Conservation (phyloP, 2,888 invertebrate genomes). For the Leucophenga montana region DNA sequence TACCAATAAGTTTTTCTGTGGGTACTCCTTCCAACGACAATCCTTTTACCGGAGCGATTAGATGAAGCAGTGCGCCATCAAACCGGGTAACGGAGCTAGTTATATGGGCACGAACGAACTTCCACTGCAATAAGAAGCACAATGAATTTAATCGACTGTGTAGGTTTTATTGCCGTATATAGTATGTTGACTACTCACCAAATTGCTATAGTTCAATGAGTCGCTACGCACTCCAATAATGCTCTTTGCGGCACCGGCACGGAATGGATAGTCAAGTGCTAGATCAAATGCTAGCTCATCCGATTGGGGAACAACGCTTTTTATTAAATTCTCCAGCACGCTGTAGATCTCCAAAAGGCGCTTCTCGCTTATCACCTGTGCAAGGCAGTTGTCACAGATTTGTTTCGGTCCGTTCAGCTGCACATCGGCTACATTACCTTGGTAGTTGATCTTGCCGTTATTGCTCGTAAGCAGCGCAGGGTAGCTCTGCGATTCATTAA, state of each 20-base stretch:
- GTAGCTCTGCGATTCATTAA: constrained; percentile 75
- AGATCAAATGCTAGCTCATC: constrained; percentile 79
- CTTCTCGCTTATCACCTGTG: constrained; percentile 57
- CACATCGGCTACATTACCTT: constrained; percentile 72
- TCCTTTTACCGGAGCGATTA: constrained; percentile 77
- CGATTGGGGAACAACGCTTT: constrained; percentile 68
- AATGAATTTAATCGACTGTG: background rate
- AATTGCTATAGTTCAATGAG: constrained; percentile 75
- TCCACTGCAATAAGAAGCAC: constrained; percentile 53
- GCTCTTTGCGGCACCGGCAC: constrained; percentile 83
- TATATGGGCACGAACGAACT: constrained; percentile 59
- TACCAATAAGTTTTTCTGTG: constrained; percentile 70
- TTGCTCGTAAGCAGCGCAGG: constrained; percentile 77
- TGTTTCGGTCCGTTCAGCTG: constrained; percentile 68
- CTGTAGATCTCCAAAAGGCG: constrained; percentile 60
- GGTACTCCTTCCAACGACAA: constrained; percentile 74
- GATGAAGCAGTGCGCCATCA: constrained; percentile 77
- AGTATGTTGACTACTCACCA: constrained; percentile 52
- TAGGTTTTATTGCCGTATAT: background rate
- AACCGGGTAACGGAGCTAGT: constrained; percentile 73
- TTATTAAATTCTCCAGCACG: constrained; percentile 51
- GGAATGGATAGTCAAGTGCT: constrained; percentile 81
- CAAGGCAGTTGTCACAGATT: constrained; percentile 54
- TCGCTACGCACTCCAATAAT: constrained; percentile 80
- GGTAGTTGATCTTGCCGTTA: constrained; percentile 74